Base-by-base conservation (phyloP, 2,113 vertebrate species). In the Microcebus ravelobensis region DNA sequence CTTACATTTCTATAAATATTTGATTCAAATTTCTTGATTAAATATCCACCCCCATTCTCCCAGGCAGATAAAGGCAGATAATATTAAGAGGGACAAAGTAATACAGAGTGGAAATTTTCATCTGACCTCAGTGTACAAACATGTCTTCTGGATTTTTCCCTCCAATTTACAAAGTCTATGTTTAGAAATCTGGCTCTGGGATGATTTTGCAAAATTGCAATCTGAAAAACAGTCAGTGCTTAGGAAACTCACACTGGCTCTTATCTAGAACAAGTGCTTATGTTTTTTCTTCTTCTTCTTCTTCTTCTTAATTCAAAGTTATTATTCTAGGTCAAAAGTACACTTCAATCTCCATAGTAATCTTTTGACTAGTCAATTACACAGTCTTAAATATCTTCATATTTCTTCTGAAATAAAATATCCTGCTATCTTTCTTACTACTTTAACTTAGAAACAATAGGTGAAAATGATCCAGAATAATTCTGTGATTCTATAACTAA, bases 31-130 rank as follows among this genome's bases (percentile, higher is more conserved):
- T 88, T 94, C 29, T 92, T 86, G 87, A 94, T 88, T 92, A 94
- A 97, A 27, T 5, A 34, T 97, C 10, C 0, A 50, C 20, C 7
- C 6, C 0, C 8, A 2, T 2, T 91, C 31, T 29, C 57, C 52
- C 88, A 50, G 57, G 39, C 95, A 96, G 39, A 74, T 39, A 91
- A 87, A 67, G 63, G 39, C 88, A 94, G 27, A 61, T 52, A 73
- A 67, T 14, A 23, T 55, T 77, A 57, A 81, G 39, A 91, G 67
- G 3, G 15, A 79, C 29, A 59, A 76, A 97, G n/a, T 74, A 63
- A 18, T 55, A 92, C 20, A 92, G 61, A 93, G 27, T 95, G 96
- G 95, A 97, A 97, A 97, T 97, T 98, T 98, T 94, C n/a, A 83
- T 96, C 42, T 96, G 87, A 96, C 92, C 76, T 95, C 27, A 3